Percentiles rank a stretch among this genome's conserved stretches.
These are phyloP conservation scores for Pantala flavescens DNA, from an alignment of 1,140 invertebrate species.

Conservation along the genomic window DNA sequence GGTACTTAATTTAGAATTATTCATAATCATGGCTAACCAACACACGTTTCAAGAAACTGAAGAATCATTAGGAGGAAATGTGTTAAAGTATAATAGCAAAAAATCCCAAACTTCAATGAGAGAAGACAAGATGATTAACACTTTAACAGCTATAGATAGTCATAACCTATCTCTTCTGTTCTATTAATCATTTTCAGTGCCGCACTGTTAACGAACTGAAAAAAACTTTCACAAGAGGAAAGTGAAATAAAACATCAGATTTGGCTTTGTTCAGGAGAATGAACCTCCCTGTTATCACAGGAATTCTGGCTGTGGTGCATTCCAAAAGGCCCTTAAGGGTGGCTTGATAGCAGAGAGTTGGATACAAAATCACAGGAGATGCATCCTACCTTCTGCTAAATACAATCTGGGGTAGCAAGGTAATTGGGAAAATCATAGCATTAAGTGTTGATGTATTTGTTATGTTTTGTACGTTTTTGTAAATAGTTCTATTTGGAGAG, in stretches of 20 bases:
- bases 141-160: background rate
- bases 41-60: too few relatives aligned
- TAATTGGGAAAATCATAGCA: conserved; percentile 5
- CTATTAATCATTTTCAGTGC: background rate
- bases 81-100: too few relatives aligned
- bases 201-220: background rate
- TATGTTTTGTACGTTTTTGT: conserved; percentile 2
- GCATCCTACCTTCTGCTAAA: background rate
- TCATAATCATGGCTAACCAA: too few relatives aligned
- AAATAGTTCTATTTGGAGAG: background rate
- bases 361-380: background rate
- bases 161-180: background rate
- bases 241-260: background rate
- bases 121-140: background rate
- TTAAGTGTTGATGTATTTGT: conserved; percentile 1
- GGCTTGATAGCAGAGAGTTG: background rate
- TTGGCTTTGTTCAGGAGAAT: background rate
- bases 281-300: background rate
- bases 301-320: background rate
- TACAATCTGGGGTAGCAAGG: conserved; percentile 1
- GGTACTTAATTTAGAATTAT: too few relatives aligned
- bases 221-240: background rate
- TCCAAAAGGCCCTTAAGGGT: background rate
- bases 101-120: too few relatives aligned
- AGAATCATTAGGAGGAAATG: too few relatives aligned